Base-by-base conservation (phyloP, 1,140 invertebrate species). In the Atta texana region DNA sequence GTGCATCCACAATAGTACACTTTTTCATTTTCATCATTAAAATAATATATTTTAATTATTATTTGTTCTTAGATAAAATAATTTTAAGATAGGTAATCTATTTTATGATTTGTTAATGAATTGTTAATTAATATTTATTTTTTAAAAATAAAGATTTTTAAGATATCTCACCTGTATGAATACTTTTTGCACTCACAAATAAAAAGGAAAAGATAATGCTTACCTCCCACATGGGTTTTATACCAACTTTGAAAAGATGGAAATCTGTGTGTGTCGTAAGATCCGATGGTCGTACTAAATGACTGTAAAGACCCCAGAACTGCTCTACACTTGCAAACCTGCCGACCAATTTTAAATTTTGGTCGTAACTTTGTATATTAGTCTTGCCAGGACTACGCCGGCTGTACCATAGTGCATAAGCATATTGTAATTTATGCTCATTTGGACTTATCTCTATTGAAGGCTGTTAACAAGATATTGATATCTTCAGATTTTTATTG, bases 141-240 rank as follows among this genome's bases (percentile, higher is more conserved):
- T 44, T 8, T 0, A 3, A 3, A 44, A 44, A 44, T 44, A 44
- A 44, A 10, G 39, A 44, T 44, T 44, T 44, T 44, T 44, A 44
- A 44, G 39, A 44, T 10, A 44, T 44, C 39, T 44, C 39, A 44
- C 2, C 2, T 44, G 39, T 44, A 44, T 10, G 0, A 44, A 3
- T 44, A 44, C 39, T 44, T 44, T 44, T 44, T 44, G 39, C 8
- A 44, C 39, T 44, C 10, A 44, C 39, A 12, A 24, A 44, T 10
- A n/a, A 51, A 68, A 10, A 44, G 31, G 24, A 51, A 28, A 76
- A 24, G 63, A 61, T 64, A 77, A 49, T 85, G 93, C 95, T 93
- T 91, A 97, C 97, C 95, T 99, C 99, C 99, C 99, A 99, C 98
- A 99, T 99, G 44, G 99, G 99, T 95, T 99, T 98, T 88, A 99